A percentile compares a stretch with the other conserved stretches of the same genome.
phyloP scores from a whole-genome alignment of 2,113 vertebrate genomes.

The Nycticryphes semicollaris region DNA sequence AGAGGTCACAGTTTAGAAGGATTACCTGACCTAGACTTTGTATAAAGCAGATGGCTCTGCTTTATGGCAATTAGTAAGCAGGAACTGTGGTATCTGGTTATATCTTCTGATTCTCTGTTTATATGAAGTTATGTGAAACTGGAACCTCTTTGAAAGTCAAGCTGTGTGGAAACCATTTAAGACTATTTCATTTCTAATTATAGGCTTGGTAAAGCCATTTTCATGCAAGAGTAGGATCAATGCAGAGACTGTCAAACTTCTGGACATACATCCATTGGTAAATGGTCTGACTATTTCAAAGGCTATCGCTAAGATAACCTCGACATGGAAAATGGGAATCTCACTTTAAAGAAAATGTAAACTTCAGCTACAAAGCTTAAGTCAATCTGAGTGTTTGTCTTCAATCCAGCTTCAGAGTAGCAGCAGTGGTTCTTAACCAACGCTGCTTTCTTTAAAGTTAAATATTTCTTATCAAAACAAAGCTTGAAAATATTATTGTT shows the following conservation, averaged over 20 bases:
- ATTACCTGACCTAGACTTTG: slow-evolving; percentile 66
- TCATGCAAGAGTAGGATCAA: slow-evolving; percentile 62
- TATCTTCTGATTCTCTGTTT: slow-evolving; percentile 76
- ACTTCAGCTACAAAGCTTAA: neutral
- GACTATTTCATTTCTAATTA: slow-evolving; percentile 79
- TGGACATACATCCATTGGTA: slow-evolving; percentile 28
- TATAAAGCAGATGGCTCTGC: slow-evolving; percentile 74
- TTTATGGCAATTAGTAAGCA: slow-evolving; percentile 77
- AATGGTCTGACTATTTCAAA: slow-evolving; percentile 59
- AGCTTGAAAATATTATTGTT: neutral
- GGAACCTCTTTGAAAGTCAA: slow-evolving; percentile 75
- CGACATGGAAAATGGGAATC: neutral
- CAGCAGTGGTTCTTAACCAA: neutral
- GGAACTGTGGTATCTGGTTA: slow-evolving; percentile 72
- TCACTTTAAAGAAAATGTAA: slow-evolving; percentile 41
- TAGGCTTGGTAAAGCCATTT: slow-evolving; percentile 70
- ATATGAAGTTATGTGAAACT: slow-evolving; percentile 72
- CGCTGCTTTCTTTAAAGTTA: neutral
- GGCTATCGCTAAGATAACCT: slow-evolving; percentile 69
- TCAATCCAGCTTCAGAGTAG: neutral
- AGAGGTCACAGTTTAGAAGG: slow-evolving; percentile 72
- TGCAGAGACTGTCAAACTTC: slow-evolving; percentile 59
- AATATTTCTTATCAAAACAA: neutral
- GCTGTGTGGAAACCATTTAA: slow-evolving; percentile 71
- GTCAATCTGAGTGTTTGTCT: neutral